These are phyloP conservation scores for Hemaris fuciformis DNA, from an alignment of 2,888 invertebrate species.

Conservation along the genomic window DNA sequence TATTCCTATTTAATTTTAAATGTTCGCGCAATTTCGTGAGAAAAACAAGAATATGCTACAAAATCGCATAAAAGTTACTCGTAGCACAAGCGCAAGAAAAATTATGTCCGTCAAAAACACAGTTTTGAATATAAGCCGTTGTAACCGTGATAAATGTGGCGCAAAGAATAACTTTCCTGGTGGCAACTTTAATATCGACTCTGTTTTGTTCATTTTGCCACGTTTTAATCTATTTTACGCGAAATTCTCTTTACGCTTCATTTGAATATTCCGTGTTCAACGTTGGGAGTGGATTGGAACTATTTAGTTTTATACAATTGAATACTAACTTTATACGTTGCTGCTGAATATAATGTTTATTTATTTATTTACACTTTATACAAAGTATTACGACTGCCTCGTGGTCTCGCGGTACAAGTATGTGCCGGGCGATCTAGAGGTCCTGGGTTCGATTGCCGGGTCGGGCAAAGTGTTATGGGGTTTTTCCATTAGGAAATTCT, in stretches of 20 bases:
- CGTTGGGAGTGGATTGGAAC: constrained; percentile 34
- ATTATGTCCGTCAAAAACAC: constrained; percentile 66
- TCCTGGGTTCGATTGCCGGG: too few relatives aligned
- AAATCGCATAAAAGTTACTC: constrained; percentile 44
- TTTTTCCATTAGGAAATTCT: too few relatives aligned
- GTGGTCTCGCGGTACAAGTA: too few relatives aligned
- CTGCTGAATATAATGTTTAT: background rate
- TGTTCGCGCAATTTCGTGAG: background rate
- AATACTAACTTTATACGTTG: background rate
- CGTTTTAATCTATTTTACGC: constrained; percentile 38
- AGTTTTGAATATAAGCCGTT: constrained; percentile 65
- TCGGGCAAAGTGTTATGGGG: too few relatives aligned
- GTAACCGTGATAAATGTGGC: constrained; percentile 68
- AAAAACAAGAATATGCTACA: constrained; percentile 42
- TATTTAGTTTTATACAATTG: background rate
- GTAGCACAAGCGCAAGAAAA: constrained; percentile 55
- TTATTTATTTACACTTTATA: too few relatives aligned
- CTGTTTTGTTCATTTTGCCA: constrained; percentile 36
- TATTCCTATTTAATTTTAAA: background rate
- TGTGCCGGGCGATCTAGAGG: too few relatives aligned
- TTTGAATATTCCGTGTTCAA: constrained; percentile 40
- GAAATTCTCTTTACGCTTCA: constrained; percentile 38
- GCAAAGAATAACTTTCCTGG: constrained; percentile 56
- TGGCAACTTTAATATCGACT: constrained; percentile 48
- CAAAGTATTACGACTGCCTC: too few relatives aligned